Evolutionary conservation across 2,797 vertebrate species (phyloP).

Genomic region (Phoeniculus purpureus): DNA sequence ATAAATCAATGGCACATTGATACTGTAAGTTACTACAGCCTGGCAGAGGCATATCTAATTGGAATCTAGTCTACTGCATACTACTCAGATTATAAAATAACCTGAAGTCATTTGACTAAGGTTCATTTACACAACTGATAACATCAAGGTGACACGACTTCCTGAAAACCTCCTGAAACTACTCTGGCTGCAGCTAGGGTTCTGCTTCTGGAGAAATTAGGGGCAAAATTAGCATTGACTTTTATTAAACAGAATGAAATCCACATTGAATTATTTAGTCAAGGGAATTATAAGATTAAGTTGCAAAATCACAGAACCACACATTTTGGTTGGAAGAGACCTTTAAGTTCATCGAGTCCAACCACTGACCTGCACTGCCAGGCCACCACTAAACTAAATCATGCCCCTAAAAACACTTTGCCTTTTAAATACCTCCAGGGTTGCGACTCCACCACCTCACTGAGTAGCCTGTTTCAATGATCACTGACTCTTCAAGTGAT

Average conservation of each 20-base stretch:
- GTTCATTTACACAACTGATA: background rate
- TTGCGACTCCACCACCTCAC: too few species aligned
- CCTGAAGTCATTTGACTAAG: background rate
- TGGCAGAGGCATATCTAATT: background rate
- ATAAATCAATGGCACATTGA: background rate
- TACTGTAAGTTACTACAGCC: background rate
- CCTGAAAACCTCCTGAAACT: background rate
- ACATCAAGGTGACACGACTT: background rate
- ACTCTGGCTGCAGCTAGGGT: background rate
- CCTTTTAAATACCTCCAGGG: too few species aligned
- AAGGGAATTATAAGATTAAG: background rate
- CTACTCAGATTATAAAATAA: slow-evolving; percentile 1
- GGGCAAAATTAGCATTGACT: background rate
- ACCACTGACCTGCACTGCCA: too few species aligned
- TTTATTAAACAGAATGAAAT: background rate
- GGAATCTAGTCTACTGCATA: background rate
- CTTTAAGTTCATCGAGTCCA: too few species aligned
- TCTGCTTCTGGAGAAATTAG: background rate
- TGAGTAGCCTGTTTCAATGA: too few species aligned
- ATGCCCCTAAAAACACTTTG: too few species aligned
- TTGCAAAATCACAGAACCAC: background rate
- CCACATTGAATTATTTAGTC: background rate
- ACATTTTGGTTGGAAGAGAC: too few species aligned
- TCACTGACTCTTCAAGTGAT: too few species aligned
- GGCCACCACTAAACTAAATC: too few species aligned